Percentiles rank a stretch among this genome's conserved stretches.
Evolutionary conservation across 2,888 invertebrate species (phyloP).

Genomic region (Coleophora flavipennella): DNA sequence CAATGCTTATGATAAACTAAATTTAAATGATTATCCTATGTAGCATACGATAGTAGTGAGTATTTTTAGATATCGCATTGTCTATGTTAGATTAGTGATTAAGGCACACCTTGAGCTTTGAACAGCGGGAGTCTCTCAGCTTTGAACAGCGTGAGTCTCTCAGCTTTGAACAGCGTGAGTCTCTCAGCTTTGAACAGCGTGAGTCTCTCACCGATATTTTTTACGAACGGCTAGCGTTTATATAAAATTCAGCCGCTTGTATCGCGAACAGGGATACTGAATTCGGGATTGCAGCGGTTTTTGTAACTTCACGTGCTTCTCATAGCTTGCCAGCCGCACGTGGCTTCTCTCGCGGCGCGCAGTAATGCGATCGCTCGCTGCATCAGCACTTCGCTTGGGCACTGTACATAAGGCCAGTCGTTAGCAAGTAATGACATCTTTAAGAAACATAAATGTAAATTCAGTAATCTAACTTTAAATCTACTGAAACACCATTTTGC

Average conservation of each 20-base stretch:
- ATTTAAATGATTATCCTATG: constrained; percentile 60
- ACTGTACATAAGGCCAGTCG: constrained; percentile 56
- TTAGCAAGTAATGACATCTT: constrained; percentile 42
- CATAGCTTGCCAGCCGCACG: constrained; percentile 6
- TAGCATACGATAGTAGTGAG: constrained; percentile 64
- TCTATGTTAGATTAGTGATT: constrained; percentile 67
- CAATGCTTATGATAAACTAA: constrained; percentile 69
- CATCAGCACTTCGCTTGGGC: constrained; percentile 30
- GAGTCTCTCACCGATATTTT: constrained; percentile 63
- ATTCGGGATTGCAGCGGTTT: too few relatives aligned
- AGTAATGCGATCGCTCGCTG: constrained; percentile 6
- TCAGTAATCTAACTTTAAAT: constrained; percentile 58
- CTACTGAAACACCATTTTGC: constrained; percentile 71
- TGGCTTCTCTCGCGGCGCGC: too few relatives aligned
- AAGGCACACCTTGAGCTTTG: constrained; percentile 68
- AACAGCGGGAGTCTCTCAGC: constrained; percentile 58
- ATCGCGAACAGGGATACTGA: too few relatives aligned
- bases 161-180: constrained; percentile 62
- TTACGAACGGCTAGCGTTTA: constrained; percentile 44
- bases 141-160: constrained; percentile 61
- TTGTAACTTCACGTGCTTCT: too few relatives aligned
- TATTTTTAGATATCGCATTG: constrained; percentile 72
- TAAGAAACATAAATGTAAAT: constrained; percentile 40
- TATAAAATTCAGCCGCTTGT: too few relatives aligned
- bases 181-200: constrained; percentile 64